Percentiles rank a stretch among this genome's conserved stretches.
phyloP scores from a whole-genome alignment of 2,113 vertebrate genomes.

The Hippocampus zosterae region DNA sequence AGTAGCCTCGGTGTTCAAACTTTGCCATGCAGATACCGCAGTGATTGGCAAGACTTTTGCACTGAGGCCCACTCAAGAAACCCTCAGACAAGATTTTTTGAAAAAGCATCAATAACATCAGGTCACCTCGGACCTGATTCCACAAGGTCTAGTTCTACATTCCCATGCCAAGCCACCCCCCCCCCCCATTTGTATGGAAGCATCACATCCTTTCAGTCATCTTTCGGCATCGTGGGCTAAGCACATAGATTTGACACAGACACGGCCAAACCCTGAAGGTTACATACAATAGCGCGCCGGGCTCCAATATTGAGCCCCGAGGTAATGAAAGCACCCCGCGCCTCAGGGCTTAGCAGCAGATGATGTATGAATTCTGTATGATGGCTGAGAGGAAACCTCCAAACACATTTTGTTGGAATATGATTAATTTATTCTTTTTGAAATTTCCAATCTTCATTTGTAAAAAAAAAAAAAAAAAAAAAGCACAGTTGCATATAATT shows the following conservation, averaged over 20 bases:
- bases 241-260: not conserved
- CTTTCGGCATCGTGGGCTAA: not conserved
- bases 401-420: not conserved
- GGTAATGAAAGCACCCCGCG: not conserved
- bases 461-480: not conserved
- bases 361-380: not conserved
- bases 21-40: not conserved
- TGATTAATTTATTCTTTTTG: not conserved
- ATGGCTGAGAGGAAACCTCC: constrained; percentile 2
- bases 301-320: not conserved
- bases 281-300: not conserved
- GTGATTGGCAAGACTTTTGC: not conserved
- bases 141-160: not conserved
- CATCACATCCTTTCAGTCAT: not conserved
- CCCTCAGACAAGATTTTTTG: not conserved
- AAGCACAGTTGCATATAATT: not conserved
- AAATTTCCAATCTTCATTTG: not conserved
- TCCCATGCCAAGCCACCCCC: not conserved
- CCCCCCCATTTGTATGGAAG: not conserved
- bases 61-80: not conserved
- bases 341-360: not conserved
- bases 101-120: not conserved
- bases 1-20: too few relatives aligned
- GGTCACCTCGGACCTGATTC: not conserved
- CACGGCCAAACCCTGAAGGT: not conserved